phyloP scores from a whole-genome alignment of 2,113 vertebrate genomes.

The Acanthochromis polyacanthus region DNA sequence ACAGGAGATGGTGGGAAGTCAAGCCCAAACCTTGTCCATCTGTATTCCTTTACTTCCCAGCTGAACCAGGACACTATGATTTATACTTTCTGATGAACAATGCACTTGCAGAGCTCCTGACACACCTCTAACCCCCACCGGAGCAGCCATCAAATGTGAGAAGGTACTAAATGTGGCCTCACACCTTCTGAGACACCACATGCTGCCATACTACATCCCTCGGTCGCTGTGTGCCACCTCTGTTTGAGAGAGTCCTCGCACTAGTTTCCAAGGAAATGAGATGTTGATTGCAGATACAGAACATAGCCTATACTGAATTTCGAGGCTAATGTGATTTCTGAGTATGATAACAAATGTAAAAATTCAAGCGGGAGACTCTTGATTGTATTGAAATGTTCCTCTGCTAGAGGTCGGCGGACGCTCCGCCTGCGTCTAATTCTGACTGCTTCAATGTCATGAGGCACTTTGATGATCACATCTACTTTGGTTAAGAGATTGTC shows the following conservation, averaged over 20 bases:
- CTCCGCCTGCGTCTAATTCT: no score
- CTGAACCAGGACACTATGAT: neutral
- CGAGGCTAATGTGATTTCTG: slow-evolving; percentile 27
- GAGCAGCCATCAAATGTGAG: slow-evolving; percentile 30
- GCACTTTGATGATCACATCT: no score
- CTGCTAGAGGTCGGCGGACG: neutral
- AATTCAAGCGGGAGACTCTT: slow-evolving; percentile 1
- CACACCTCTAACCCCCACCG: slow-evolving; percentile 1
- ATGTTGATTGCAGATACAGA: slow-evolving; percentile 16
- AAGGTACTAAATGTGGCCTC: slow-evolving; percentile 54
- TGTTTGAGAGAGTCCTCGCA: slow-evolving; percentile 38
- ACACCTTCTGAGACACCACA: slow-evolving; percentile 51
- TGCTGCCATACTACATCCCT: slow-evolving; percentile 23
- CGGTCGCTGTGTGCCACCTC: slow-evolving; percentile 28
- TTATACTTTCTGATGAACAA: slow-evolving; percentile 15
- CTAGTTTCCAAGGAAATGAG: slow-evolving; percentile 38
- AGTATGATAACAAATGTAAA: neutral
- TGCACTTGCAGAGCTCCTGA: slow-evolving; percentile 8
- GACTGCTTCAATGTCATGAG: no score
- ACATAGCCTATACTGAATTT: neutral
- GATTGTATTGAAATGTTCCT: neutral
- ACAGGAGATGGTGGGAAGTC: no score
- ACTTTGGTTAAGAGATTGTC: no score
- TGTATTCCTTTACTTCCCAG: neutral
- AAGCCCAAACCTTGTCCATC: neutral